Conservation (phyloP, 2,888 invertebrate genomes). For the Macaria notata region DNA sequence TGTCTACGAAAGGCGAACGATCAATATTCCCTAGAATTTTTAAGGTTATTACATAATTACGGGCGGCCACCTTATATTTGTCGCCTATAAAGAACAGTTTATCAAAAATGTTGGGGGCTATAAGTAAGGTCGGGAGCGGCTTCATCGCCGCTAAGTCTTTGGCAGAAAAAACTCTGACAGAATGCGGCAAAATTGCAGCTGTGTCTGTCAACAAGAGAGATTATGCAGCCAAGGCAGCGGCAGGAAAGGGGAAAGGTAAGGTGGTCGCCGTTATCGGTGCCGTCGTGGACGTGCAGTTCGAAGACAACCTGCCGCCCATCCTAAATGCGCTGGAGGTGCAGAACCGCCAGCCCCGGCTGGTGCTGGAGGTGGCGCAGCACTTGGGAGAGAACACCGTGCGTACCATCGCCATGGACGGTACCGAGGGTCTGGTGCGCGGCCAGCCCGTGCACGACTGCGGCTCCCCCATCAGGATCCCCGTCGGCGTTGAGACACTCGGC, state of each 20-base stretch:
- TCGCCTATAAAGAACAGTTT: constrained; percentile 51
- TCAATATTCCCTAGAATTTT: constrained; percentile 42
- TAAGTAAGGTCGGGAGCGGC: constrained; percentile 83
- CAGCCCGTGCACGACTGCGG: constrained; percentile 92
- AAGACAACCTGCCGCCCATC: constrained; percentile 95
- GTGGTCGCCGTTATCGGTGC: constrained; percentile 98
- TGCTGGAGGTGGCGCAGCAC: constrained; percentile 96
- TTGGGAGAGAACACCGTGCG: constrained; percentile 95
- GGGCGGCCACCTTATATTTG: constrained; percentile 50
- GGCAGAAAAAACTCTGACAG: constrained; percentile 81
- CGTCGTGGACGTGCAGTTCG: constrained; percentile 98
- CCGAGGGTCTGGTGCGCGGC: constrained; percentile 95
- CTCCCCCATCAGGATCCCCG: constrained; percentile 95
- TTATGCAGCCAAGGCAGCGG: constrained; percentile 65
- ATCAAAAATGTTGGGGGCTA: constrained; percentile 83
- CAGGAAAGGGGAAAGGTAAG: constrained; percentile 79
- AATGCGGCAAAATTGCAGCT: constrained; percentile 80
- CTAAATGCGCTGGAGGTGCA: constrained; percentile 97
- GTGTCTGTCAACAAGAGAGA: constrained; percentile 71
- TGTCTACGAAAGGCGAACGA: not conserved
- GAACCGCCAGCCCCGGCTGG: constrained; percentile 89
- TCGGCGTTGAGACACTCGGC: constrained; percentile 94
- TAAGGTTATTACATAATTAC: constrained; percentile 74
- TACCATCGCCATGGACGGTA: constrained; percentile 97
- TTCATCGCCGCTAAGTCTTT: constrained; percentile 83